Evolutionary conservation across 2,888 invertebrate species (phyloP).

Genomic region (Tipula confusa): DNA sequence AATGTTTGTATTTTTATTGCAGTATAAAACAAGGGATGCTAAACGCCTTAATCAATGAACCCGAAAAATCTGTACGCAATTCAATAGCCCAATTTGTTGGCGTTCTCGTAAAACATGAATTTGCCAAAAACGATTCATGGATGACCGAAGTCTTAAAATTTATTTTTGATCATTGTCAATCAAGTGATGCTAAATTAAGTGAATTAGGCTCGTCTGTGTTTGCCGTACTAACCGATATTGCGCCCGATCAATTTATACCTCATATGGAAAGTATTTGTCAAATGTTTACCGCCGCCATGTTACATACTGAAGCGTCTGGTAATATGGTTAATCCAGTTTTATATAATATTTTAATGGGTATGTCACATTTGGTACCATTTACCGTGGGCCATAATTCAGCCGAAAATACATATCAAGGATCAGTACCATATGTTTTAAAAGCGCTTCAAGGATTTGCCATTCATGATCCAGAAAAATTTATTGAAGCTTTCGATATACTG

Average conservation of each 20-base stretch:
- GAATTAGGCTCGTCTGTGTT: conserved; percentile 53
- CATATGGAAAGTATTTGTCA: conserved; percentile 58
- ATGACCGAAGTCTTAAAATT: conserved; percentile 45
- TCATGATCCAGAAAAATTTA: conserved; percentile 54
- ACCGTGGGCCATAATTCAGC: conserved; percentile 57
- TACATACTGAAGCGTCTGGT: conserved; percentile 44
- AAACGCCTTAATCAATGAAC: conserved; percentile 59
- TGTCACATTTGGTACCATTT: conserved; percentile 62
- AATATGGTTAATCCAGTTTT: conserved; percentile 47
- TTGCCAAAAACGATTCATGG: conserved; percentile 52
- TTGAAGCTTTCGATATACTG: conserved; percentile 46
- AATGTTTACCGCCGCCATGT: conserved; percentile 48
- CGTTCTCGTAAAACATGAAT: conserved; percentile 67
- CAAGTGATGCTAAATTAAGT: conserved; percentile 44
- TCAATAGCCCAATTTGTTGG: conserved; percentile 69
- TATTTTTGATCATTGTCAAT: conserved; percentile 44
- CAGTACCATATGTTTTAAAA: conserved; percentile 61
- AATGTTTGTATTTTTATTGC: conserved; percentile 37
- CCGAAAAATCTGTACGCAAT: conserved; percentile 62
- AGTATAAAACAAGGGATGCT: conserved; percentile 59
- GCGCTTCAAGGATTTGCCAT: conserved; percentile 57
- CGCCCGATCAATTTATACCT: conserved; percentile 64
- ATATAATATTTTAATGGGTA: conserved; percentile 51
- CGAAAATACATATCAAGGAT: conserved; percentile 54
- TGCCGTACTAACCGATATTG: conserved; percentile 64